Conservation (phyloP, 1,140 invertebrate genomes). For the Diorhabda sublineata region DNA sequence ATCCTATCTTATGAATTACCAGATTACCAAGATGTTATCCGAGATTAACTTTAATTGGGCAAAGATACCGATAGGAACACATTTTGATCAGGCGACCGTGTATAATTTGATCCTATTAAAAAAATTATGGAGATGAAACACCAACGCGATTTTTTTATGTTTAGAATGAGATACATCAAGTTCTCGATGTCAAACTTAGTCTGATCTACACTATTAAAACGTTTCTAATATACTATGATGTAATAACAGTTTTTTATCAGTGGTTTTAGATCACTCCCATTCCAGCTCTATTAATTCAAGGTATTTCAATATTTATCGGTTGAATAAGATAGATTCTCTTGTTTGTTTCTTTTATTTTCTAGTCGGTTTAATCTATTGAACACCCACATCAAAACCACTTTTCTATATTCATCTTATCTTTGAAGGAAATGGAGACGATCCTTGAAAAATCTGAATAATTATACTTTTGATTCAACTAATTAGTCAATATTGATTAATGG, state of each 20-base stretch:
- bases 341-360: not conserved
- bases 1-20: too few relatives aligned
- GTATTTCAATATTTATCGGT: slow-evolving; percentile 1
- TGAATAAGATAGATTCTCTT: not conserved
- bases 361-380: not conserved
- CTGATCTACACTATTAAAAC: not conserved
- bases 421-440: not conserved
- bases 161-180: too few relatives aligned
- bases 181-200: too few relatives aligned
- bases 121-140: too few relatives aligned
- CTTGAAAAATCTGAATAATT: not conserved
- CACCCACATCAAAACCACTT: not conserved
- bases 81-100: too few relatives aligned
- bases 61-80: too few relatives aligned
- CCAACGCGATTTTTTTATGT: too few relatives aligned
- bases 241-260: not conserved
- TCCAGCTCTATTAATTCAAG: not conserved
- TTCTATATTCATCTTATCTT: not conserved
- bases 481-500: not conserved
- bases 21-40: too few relatives aligned
- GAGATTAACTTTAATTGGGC: too few relatives aligned
- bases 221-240: not conserved
- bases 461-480: not conserved
- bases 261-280: not conserved
- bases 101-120: too few relatives aligned